phyloP scores from a whole-genome alignment of 2,113 vertebrate species.

The Sula dactylatra region DNA sequence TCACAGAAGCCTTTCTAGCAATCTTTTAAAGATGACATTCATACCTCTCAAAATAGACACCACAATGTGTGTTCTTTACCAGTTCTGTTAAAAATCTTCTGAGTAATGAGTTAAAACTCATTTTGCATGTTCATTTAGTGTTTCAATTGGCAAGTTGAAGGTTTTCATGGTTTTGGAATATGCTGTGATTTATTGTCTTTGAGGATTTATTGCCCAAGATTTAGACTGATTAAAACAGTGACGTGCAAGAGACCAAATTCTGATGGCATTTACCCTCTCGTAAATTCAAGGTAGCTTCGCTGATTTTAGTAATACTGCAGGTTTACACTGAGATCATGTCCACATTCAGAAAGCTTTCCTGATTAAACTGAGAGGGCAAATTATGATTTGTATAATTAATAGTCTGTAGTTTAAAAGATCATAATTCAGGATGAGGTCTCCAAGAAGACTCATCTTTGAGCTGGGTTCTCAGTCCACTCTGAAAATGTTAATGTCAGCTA shows the following conservation, averaged over 20 bases:
- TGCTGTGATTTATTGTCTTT: neutral
- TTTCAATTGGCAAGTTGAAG: neutral
- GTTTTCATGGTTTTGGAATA: neutral
- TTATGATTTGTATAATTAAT: slow-evolving; percentile 4
- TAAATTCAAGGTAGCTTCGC: neutral
- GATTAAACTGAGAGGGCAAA: neutral
- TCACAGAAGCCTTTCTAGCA: neutral
- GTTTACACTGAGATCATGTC: neutral
- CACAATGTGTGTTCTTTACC: neutral
- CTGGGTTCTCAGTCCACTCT: neutral
- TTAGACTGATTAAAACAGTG: neutral
- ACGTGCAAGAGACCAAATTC: neutral
- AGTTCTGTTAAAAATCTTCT: neutral
- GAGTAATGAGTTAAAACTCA: neutral
- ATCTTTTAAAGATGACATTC: neutral
- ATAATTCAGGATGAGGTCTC: neutral
- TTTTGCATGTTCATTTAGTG: neutral
- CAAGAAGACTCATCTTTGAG: neutral
- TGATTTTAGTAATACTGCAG: neutral
- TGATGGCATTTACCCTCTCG: neutral
- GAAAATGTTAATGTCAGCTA: neutral
- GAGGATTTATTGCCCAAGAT: neutral
- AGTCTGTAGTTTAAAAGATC: neutral
- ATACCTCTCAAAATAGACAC: neutral
- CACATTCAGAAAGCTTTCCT: neutral